These are phyloP conservation scores for Hecatera dysodea DNA, from an alignment of 2,888 invertebrate species.

Conservation along the genomic window DNA sequence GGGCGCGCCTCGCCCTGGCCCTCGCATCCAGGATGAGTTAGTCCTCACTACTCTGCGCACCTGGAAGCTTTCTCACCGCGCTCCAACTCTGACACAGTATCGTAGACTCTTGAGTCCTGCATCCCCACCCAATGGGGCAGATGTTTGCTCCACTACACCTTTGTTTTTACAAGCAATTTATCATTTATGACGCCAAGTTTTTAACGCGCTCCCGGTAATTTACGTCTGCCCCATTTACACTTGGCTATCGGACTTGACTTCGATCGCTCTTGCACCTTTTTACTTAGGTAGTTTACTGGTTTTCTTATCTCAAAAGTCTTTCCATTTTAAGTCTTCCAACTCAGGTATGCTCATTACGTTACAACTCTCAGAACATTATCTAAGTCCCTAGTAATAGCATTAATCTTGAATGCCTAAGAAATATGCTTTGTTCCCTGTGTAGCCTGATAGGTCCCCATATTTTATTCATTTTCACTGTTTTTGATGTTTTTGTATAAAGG, in stretches of 20 bases:
- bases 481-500: conserved; percentile 53
- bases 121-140: conserved; percentile 65
- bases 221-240: conserved; percentile 66
- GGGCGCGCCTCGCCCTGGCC: conserved; percentile 89
- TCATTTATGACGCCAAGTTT: conserved; percentile 36
- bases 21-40: conserved; percentile 92
- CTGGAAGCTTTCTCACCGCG: conserved; percentile 84
- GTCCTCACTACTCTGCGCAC: conserved; percentile 88
- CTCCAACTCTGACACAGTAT: conserved; percentile 71
- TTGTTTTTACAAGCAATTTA: conserved; percentile 39
- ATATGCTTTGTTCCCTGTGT: conserved; percentile 61
- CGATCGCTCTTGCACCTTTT: conserved; percentile 65
- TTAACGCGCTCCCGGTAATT: conserved; percentile 41
- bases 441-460: conserved; percentile 61
- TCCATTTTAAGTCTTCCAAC: conserved; percentile 56
- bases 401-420: conserved; percentile 57
- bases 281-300: conserved; percentile 58
- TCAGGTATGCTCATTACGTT: conserved; percentile 58
- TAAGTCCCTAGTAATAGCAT: conserved; percentile 59
- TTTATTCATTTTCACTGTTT: conserved; percentile 62
- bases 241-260: conserved; percentile 64
- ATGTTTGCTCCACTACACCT: conserved; percentile 37
- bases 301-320: conserved; percentile 56
- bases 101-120: conserved; percentile 64
- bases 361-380: conserved; percentile 48